These are phyloP conservation scores for Vidua chalybeata DNA, from an alignment of 2,113 vertebrate species.

Conservation along the genomic window DNA sequence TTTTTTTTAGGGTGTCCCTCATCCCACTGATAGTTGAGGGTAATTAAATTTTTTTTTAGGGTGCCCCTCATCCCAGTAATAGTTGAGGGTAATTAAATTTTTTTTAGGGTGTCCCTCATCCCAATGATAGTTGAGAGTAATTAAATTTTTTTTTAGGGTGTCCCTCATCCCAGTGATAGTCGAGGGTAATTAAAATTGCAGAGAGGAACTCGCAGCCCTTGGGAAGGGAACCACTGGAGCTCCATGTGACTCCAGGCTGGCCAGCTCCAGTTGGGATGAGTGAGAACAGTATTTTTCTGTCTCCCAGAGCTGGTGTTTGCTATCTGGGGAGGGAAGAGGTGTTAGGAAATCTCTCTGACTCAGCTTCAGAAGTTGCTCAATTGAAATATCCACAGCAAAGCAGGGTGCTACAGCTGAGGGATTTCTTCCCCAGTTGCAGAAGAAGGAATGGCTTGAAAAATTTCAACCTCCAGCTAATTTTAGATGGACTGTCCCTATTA, in stretches of 20 bases:
- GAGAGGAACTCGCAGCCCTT: not conserved
- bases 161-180: not conserved
- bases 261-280: not conserved
- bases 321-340: conserved; percentile 4
- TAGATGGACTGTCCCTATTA: not conserved
- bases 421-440: not conserved
- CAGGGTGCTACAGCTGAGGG: not conserved
- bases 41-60: not conserved
- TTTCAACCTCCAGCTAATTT: not conserved
- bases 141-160: no score
- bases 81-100: not conserved
- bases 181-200: not conserved
- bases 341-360: conserved; percentile 57
- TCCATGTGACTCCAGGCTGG: not conserved
- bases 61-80: no score
- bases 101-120: no score
- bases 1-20: no score
- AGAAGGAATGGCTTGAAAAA: not conserved
- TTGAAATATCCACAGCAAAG: not conserved
- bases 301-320: not conserved
- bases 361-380: conserved; percentile 24
- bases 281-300: not conserved
- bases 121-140: not conserved
- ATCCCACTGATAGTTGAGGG: not conserved
- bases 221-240: not conserved